Conservation (phyloP, 92 coral and sea anemone species). For the Parazoanthus darwini region DNA sequence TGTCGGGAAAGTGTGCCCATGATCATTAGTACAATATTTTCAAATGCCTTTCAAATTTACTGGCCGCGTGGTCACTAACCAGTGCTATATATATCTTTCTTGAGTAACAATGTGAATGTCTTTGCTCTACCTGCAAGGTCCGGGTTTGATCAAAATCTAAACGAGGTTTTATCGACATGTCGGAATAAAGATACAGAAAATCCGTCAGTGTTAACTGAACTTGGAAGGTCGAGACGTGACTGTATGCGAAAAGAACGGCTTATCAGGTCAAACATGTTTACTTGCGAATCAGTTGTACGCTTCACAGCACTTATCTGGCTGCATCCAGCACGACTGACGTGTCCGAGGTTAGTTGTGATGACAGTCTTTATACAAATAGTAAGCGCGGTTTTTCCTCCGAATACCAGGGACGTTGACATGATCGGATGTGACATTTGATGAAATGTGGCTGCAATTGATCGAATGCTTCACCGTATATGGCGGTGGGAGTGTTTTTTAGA, state of each 20-base stretch:
- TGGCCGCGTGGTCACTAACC: background rate
- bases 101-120: background rate
- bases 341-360: background rate
- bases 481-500: background rate
- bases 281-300: background rate
- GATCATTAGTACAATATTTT: background rate
- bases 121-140: background rate
- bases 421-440: background rate
- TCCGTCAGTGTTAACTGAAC: background rate
- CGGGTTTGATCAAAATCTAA: background rate
- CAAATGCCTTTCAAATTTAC: background rate
- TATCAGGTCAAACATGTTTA: background rate
- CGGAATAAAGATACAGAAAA: background rate
- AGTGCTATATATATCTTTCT: background rate
- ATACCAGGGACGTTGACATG: background rate
- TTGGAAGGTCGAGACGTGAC: background rate
- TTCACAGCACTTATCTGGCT: background rate
- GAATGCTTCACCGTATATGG: background rate
- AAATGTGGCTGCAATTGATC: background rate
- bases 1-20: background rate
- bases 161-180: background rate
- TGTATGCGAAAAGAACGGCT: background rate
- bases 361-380: background rate
- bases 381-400: background rate
- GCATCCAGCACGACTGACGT: background rate